phyloP scores from a whole-genome alignment of 2,797 vertebrate species.

The Mionectes olivaceus region DNA sequence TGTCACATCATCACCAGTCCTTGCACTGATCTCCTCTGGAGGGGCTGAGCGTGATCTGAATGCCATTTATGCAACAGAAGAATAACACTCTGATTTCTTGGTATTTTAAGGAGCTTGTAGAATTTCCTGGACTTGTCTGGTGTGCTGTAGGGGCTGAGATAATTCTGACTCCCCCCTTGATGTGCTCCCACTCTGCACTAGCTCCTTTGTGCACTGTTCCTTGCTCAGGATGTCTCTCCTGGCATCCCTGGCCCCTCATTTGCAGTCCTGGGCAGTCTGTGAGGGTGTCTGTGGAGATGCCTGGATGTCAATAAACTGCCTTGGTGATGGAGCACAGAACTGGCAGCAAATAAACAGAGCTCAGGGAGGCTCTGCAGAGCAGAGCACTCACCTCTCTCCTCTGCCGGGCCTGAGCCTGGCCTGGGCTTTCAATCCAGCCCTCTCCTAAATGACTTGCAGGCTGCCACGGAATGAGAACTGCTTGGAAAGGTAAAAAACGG shows the following conservation, averaged over 20 bases:
- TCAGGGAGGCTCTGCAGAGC: not conserved
- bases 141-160: not conserved
- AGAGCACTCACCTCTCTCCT: not conserved
- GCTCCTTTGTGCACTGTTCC: not conserved
- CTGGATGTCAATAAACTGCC: not conserved
- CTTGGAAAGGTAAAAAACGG: not conserved
- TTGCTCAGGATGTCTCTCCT: not conserved
- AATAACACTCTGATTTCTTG: not conserved
- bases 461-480: not conserved
- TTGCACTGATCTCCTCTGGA: not conserved
- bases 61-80: not conserved
- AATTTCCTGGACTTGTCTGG: not conserved
- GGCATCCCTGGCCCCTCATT: not conserved
- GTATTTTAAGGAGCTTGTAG: not conserved
- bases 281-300: not conserved
- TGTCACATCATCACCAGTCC: not conserved
- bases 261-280: not conserved
- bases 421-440: not conserved
- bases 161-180: not conserved
- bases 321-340: conserved; percentile 13
- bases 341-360: not conserved
- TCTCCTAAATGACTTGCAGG: not conserved
- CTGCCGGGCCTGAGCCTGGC: not conserved
- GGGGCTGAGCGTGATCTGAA: not conserved
- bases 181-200: not conserved